Conservation (phyloP, 2,797 vertebrate species). For the Oryzias dopingdopingensis region DNA sequence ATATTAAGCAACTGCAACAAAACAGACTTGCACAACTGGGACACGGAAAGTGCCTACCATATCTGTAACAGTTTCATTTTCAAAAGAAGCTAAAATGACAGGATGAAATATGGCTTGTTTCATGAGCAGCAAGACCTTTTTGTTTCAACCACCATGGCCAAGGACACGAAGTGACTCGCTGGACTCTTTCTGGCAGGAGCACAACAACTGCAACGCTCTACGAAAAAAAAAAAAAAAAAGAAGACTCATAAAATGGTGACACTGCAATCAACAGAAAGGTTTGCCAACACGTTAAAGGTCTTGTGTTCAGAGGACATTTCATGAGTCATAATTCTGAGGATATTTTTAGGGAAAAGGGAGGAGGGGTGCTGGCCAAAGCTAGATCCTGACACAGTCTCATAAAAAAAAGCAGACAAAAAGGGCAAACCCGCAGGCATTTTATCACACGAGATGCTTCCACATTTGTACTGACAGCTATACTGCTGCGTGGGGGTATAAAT, state of each 20-base stretch:
- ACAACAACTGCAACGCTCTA: slow-evolving; percentile 50
- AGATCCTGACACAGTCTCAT: slow-evolving; percentile 2
- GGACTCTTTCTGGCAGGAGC: slow-evolving; percentile 45
- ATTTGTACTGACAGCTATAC: slow-evolving; percentile 5
- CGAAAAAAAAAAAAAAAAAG: slow-evolving; percentile 59
- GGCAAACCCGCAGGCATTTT: slow-evolving; percentile 21
- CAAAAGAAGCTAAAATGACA: slow-evolving; percentile 13
- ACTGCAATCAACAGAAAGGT: slow-evolving; percentile 44
- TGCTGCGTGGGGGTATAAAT: slow-evolving; percentile 17
- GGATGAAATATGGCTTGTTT: slow-evolving; percentile 22
- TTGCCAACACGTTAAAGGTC: slow-evolving; percentile 59
- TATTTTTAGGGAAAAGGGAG: slow-evolving; percentile 37
- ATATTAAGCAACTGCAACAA: background rate
- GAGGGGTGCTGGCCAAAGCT: slow-evolving; percentile 18
- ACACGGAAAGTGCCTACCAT: background rate
- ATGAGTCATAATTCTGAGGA: slow-evolving; percentile 50
- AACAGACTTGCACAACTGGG: background rate
- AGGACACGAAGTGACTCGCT: slow-evolving; percentile 45
- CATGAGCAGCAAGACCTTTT: slow-evolving; percentile 18
- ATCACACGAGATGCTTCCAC: slow-evolving; percentile 15
- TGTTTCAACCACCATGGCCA: slow-evolving; percentile 32
- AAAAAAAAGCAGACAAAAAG: slow-evolving; percentile 38
- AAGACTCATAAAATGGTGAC: slow-evolving; percentile 57
- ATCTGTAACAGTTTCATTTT: slow-evolving; percentile 1
- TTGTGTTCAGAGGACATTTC: slow-evolving; percentile 56